These are phyloP conservation scores for Saccopteryx bilineata DNA, from an alignment of 2,113 vertebrate genomes.

Conservation along the genomic window DNA sequence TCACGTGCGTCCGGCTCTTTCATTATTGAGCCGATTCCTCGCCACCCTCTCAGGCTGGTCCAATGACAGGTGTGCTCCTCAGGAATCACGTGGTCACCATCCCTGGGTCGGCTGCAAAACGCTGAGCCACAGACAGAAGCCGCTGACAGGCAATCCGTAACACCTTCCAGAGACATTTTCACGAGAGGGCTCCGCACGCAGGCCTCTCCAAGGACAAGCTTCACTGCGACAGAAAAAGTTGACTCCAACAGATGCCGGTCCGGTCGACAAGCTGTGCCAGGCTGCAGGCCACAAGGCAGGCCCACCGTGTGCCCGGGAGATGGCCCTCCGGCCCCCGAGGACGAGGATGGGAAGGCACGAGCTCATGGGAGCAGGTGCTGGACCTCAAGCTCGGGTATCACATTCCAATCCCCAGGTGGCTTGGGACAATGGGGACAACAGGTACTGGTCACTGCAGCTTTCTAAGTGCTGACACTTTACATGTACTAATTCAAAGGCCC, in stretches of 20 bases:
- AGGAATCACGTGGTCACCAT: background rate
- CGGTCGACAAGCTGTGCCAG: too few species aligned
- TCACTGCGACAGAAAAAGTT: background rate
- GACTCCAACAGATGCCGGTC: background rate
- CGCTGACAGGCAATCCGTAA: fast-evolving
- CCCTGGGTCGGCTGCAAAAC: background rate
- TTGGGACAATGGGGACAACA: background rate
- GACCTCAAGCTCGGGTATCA: background rate
- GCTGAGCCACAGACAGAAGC: background rate
- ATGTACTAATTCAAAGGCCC: background rate
- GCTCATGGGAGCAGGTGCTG: background rate
- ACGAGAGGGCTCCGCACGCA: background rate
- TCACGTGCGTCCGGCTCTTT: fast-evolving
- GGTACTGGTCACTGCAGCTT: background rate
- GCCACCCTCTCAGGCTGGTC: background rate
- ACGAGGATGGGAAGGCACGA: too few species aligned
- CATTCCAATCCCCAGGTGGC: background rate
- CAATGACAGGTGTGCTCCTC: background rate
- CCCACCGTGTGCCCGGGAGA: background rate
- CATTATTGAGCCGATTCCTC: background rate
- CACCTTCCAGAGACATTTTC: background rate
- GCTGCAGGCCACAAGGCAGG: background rate
- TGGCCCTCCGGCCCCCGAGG: background rate
- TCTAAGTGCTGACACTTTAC: background rate
- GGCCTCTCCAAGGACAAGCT: background rate